Evolutionary conservation across 2,888 invertebrate species (phyloP), one percentile per base, ranked within the genome.

Genomic region (Drosophila nr. perissopoda): DNA sequence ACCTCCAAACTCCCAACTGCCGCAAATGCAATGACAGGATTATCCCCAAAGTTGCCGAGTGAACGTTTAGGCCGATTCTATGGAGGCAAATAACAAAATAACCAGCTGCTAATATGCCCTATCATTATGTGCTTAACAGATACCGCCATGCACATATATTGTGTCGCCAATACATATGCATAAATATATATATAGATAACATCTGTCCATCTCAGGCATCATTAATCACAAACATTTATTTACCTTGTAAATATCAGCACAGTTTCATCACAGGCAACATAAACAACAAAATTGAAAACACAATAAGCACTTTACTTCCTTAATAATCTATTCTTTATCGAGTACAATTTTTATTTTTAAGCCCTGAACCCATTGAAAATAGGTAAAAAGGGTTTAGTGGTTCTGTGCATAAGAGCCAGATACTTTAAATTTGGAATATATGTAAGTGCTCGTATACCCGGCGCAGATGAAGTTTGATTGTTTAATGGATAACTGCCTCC

Each of bases 151-250:
- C 6, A 42, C 42, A 42, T 21, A n/a, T 10, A 40, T 40, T 40
- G 10, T 40, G 11, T 53, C n/a, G n/a, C n/a, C 4, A 33, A 33
- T 33, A 61, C 33, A 31, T 33, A 29, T 48, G 21, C 16, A n/a
- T 51, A 54, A 34, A n/a, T 48, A 48, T 8, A 48, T 33, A 21
- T 11, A 31, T 10, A 31, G 10, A 61, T 36, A n/a, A 25, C 59
- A 52, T 57, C 57, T 65, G 33, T 60, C 59, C n/a, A 21, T 18
- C n/a, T 56, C 52, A 48, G 57, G 25, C 61, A 74, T 74, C 73
- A 74, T 74, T 57, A 74, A 74, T 74, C 73, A 74, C 18, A 21
- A 46, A 21, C 33, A 42, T 40, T 21, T 42, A 13, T 33, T 53
- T 34, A 34, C 31, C 53, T 33, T 36, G 36, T 18, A 7, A 4